Evolutionary conservation across 2,888 invertebrate genomes (phyloP).

Genomic region (Altica lythri): DNA sequence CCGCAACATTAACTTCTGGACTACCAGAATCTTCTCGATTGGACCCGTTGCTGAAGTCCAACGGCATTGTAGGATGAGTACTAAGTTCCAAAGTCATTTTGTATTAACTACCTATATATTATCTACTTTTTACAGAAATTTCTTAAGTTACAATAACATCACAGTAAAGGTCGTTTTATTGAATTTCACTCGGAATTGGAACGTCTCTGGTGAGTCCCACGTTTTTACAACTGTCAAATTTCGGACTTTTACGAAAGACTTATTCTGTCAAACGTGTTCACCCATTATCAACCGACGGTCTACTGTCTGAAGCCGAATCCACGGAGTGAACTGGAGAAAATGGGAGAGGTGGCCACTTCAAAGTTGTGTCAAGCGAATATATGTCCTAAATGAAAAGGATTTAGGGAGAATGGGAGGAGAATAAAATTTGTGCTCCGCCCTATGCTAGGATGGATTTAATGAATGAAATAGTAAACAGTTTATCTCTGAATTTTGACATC

Average conservation of each 20-base stretch:
- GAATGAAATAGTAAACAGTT: slow-evolving; percentile 51
- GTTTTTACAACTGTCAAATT: slow-evolving; percentile 5
- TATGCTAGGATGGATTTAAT: slow-evolving; percentile 49
- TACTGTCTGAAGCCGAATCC: slow-evolving; percentile 51
- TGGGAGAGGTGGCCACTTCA: slow-evolving; percentile 31
- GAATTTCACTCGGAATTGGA: slow-evolving; percentile 3
- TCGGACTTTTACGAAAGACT: slow-evolving; percentile 11
- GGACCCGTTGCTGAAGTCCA: slow-evolving; percentile 64
- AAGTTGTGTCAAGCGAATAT: slow-evolving; percentile 25
- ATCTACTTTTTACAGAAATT: too few relatives aligned
- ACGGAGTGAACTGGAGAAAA: slow-evolving; percentile 45
- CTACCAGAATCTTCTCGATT: slow-evolving; percentile 52
- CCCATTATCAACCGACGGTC: slow-evolving; percentile 49
- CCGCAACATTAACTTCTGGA: slow-evolving; percentile 51
- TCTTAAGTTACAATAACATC: too few relatives aligned
- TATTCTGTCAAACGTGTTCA: slow-evolving; percentile 43
- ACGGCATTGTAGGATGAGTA: slow-evolving; percentile 64
- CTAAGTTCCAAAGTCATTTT: slow-evolving; percentile 65
- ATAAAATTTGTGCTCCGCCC: slow-evolving; percentile 37
- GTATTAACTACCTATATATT: too few relatives aligned
- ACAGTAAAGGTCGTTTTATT: not conserved
- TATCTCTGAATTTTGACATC: slow-evolving; percentile 40
- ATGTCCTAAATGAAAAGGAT: slow-evolving; percentile 19
- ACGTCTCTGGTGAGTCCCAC: too few relatives aligned
- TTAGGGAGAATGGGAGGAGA: slow-evolving; percentile 36